These are phyloP conservation scores for Rhegmatorhina hoffmannsi DNA, from an alignment of 2,113 vertebrate species.

Conservation along the genomic window DNA sequence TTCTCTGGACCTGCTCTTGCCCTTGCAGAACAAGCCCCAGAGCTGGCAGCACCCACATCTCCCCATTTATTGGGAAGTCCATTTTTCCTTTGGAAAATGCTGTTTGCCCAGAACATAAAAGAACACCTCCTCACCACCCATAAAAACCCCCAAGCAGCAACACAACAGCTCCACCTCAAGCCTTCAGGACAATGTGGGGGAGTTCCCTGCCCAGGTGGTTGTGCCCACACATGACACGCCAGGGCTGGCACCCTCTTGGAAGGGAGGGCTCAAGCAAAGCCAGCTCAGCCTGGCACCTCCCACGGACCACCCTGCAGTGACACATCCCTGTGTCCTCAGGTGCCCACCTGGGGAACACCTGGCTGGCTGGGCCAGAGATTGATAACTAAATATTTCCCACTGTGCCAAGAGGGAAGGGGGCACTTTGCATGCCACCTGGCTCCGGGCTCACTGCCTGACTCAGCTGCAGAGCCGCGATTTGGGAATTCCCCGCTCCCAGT, in stretches of 20 bases:
- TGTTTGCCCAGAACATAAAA: neutral
- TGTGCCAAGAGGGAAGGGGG: too few species aligned
- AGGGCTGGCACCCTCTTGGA: neutral
- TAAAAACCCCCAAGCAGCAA: fast-evolving
- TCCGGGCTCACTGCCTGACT: neutral
- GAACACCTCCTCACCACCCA: neutral
- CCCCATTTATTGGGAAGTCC: neutral
- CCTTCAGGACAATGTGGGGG: neutral
- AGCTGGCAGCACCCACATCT: neutral
- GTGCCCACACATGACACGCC: neutral
- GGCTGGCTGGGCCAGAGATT: neutral
- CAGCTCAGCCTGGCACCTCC: neutral
- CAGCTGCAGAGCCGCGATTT: neutral
- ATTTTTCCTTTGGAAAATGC: neutral
- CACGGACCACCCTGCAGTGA: neutral
- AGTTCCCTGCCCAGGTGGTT: neutral
- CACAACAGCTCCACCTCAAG: neutral
- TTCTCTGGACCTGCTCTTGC: neutral
- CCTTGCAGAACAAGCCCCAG: neutral
- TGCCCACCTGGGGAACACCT: neutral
- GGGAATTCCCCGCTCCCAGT: neutral
- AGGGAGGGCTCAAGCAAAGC: neutral
- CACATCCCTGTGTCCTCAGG: neutral
- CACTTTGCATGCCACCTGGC: neutral
- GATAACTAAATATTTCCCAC: too few species aligned